phyloP scores from a whole-genome alignment of 2,113 vertebrate species.

The Turnix velox region DNA sequence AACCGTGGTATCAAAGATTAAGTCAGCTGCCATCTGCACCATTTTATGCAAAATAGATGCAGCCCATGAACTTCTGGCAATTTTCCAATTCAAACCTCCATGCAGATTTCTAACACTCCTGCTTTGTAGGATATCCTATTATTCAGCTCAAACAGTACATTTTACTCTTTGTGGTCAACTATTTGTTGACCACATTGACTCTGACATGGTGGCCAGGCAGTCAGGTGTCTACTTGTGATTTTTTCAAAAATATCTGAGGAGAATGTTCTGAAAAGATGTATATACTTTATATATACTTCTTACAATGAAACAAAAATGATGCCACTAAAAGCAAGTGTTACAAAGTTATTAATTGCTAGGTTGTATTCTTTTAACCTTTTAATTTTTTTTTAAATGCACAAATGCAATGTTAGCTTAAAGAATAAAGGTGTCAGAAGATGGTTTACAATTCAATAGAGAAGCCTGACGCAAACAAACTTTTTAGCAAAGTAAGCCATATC shows the following conservation, averaged over 20 bases:
- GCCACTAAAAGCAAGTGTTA: not conserved
- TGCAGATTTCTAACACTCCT: not conserved
- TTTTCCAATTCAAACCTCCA: constrained; percentile 20
- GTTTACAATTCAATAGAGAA: not conserved
- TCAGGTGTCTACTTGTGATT: not conserved
- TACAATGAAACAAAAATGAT: not conserved
- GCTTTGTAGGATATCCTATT: constrained; percentile 1
- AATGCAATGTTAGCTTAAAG: not conserved
- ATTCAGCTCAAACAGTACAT: not conserved
- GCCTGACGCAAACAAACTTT: not conserved
- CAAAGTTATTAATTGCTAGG: not conserved
- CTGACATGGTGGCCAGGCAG: not conserved
- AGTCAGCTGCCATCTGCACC: constrained; percentile 60
- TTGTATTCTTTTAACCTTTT: not conserved
- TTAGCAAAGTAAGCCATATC: not conserved
- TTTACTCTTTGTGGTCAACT: not conserved
- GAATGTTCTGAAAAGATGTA: not conserved
- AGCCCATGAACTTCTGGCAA: constrained; percentile 41
- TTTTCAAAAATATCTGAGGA: not conserved
- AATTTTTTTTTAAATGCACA: not conserved
- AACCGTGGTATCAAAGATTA: constrained; percentile 19
- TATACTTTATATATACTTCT: not conserved
- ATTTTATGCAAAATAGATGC: constrained; percentile 56
- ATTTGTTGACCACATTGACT: not conserved
- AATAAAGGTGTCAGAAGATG: not conserved